phyloP scores from a whole-genome alignment of 2,888 invertebrate genomes.

The Vannuccia rotundouncinata region DNA sequence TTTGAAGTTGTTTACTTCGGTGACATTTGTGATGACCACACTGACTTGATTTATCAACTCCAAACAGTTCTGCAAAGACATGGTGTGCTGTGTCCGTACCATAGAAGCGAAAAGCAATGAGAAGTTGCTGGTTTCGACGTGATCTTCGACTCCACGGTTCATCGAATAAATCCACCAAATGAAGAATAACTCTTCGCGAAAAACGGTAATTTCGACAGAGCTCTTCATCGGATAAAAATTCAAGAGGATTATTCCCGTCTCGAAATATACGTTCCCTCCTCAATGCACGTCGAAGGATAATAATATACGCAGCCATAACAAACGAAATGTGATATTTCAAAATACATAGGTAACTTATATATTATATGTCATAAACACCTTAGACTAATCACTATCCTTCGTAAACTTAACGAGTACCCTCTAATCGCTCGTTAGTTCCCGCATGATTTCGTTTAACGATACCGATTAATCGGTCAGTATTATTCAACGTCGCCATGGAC shows the following conservation, averaged over 20 bases:
- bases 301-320: constrained; percentile 1
- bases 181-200: constrained; percentile 20
- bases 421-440: neutral
- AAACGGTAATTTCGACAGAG: constrained; percentile 8
- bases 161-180: constrained; percentile 28
- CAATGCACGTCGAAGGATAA: neutral
- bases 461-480: neutral
- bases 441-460: neutral
- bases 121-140: constrained; percentile 6
- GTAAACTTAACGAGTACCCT: neutral
- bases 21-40: neutral
- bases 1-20: neutral
- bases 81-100: constrained; percentile 2
- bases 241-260: constrained; percentile 9
- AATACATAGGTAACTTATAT: constrained; percentile 2
- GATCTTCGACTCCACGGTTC: neutral
- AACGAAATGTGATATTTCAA: neutral
- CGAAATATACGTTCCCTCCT: constrained; percentile 9
- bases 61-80: constrained; percentile 18
- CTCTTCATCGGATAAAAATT: constrained; percentile 21
- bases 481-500: too few species aligned
- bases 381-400: neutral
- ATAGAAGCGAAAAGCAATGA: neutral
- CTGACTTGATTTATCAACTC: neutral
- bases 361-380: neutral